These are phyloP conservation scores for Orthosia incerta DNA, from an alignment of 2,888 invertebrate genomes.

Conservation along the genomic window DNA sequence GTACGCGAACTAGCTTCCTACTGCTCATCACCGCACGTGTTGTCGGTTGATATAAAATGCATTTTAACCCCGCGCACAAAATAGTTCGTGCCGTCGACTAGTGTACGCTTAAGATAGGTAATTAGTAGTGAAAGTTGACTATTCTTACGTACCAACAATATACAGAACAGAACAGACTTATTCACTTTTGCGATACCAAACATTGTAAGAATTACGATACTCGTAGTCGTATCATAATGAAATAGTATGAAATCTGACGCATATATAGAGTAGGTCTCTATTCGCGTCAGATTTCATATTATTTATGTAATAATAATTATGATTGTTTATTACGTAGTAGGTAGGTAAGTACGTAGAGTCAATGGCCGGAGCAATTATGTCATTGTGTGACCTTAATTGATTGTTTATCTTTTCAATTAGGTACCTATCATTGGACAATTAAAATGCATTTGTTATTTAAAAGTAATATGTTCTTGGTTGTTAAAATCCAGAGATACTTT, in stretches of 20 bases:
- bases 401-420: conserved; percentile 29
- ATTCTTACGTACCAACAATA: too few species aligned
- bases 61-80: too few species aligned
- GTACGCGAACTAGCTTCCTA: too few species aligned
- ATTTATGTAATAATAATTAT: conserved; percentile 13
- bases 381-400: conserved; percentile 42
- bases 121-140: too few species aligned
- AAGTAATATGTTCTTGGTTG: conserved; percentile 2
- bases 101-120: too few species aligned
- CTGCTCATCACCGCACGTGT: too few species aligned
- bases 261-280: not conserved
- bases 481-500: not conserved
- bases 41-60: too few species aligned
- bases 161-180: too few species aligned
- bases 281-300: too few species aligned
- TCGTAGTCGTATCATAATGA: not conserved
- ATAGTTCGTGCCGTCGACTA: too few species aligned
- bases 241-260: conserved; percentile 15
- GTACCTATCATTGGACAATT: not conserved
- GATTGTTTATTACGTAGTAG: conserved; percentile 5
- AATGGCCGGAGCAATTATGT: conserved; percentile 38
- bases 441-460: not conserved
- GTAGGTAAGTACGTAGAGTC: conserved; percentile 25
- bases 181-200: too few species aligned
- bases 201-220: not conserved